These are phyloP conservation scores for Drosophila repletoides DNA, from an alignment of 1,140 invertebrate genomes.

Conservation along the genomic window DNA sequence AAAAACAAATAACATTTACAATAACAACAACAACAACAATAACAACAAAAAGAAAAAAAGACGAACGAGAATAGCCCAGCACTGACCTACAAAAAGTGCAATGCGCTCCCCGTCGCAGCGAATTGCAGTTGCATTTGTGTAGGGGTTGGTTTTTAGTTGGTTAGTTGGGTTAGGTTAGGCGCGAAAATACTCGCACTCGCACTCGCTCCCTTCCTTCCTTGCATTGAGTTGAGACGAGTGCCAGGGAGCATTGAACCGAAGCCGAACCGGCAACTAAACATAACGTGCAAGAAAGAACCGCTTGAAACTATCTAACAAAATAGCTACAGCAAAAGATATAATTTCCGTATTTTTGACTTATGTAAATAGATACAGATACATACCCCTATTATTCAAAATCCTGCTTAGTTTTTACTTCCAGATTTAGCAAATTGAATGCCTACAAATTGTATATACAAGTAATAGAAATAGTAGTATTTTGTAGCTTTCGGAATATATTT, in stretches of 20 bases:
- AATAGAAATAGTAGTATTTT: too few relatives aligned
- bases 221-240: neutral
- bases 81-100: slow-evolving; percentile 76
- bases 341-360: too few relatives aligned
- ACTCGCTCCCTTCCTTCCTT: neutral
- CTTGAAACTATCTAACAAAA: too few relatives aligned
- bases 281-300: neutral
- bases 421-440: too few relatives aligned
- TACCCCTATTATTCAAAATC: too few relatives aligned
- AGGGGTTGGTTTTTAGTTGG: slow-evolving; percentile 51
- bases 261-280: neutral
- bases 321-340: neutral
- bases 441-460: too few relatives aligned
- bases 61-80: slow-evolving; percentile 33
- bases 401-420: too few relatives aligned
- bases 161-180: too few relatives aligned
- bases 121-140: slow-evolving; percentile 35
- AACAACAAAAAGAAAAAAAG: neutral
- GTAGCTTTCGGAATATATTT: too few relatives aligned
- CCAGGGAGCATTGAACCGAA: slow-evolving; percentile 16
- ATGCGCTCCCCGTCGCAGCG: slow-evolving; percentile 42
- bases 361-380: too few relatives aligned
- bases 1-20: neutral
- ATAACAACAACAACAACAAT: slow-evolving; percentile 6
- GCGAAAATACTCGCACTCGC: slow-evolving; percentile 10